Percentiles rank a stretch among this genome's conserved stretches.
Conservation (phyloP, 1,140 invertebrate genomes). For the Formica exsecta region DNA sequence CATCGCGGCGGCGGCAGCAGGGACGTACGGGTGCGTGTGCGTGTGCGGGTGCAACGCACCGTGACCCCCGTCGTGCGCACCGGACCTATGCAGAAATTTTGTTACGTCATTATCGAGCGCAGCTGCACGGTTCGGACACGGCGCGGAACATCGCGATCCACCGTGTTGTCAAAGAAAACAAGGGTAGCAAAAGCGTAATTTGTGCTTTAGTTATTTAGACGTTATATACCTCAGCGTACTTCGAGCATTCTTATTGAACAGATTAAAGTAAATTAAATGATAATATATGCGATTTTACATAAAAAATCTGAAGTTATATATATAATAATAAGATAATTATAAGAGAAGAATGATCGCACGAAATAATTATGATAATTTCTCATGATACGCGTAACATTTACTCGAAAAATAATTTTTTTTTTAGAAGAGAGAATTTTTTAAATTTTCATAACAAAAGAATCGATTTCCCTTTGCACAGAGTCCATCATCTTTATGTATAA, state of each 20-base stretch:
- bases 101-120: conserved; percentile 51
- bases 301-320: not conserved
- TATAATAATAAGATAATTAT: not conserved
- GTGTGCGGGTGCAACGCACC: too few species aligned
- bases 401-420: not conserved
- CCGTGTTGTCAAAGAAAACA: conserved; percentile 44
- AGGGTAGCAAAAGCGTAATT: not conserved
- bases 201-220: conserved; percentile 11
- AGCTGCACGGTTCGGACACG: conserved; percentile 40
- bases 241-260: not conserved
- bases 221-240: too few species aligned
- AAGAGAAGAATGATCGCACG: not conserved
- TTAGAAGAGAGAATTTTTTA: too few species aligned
- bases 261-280: not conserved
- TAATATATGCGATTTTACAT: not conserved
- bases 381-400: not conserved
- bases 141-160: conserved; percentile 28
- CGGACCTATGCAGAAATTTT: conserved; percentile 56
- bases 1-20: too few species aligned
- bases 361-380: conserved; percentile 7
- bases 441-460: not conserved
- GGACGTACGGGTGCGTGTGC: too few species aligned
- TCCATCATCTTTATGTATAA: conserved; percentile 12
- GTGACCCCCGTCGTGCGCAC: too few species aligned
- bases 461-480: conserved; percentile 22